phyloP scores from a whole-genome alignment of 1,140 invertebrate genomes.

The Eumaeus atala region DNA sequence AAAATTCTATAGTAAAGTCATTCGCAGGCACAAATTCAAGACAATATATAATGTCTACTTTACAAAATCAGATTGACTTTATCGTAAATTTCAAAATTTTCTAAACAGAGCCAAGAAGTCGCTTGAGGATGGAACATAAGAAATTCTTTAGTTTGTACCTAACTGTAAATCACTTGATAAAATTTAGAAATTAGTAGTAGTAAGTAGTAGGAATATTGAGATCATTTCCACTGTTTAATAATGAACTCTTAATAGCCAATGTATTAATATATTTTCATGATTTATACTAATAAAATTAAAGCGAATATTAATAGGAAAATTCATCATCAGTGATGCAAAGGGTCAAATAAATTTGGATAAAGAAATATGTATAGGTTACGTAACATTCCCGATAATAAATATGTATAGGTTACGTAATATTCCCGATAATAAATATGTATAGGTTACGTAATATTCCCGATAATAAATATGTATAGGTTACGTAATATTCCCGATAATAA shows the following conservation, averaged over 20 bases:
- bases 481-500: too few relatives aligned
- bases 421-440: too few relatives aligned
- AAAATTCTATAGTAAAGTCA: conserved; percentile 11
- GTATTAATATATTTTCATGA: too few relatives aligned
- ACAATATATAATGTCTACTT: neutral
- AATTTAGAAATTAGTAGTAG: conserved; percentile 27
- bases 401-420: too few relatives aligned
- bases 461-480: too few relatives aligned
- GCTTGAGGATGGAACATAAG: neutral
- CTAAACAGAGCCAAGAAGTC: neutral
- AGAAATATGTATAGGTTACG: too few relatives aligned
- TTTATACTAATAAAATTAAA: too few relatives aligned
- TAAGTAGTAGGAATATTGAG: conserved; percentile 26
- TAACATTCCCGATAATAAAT: too few relatives aligned
- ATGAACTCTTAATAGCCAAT: neutral
- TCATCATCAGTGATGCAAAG: too few relatives aligned
- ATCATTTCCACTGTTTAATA: conserved; percentile 24
- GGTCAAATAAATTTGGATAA: too few relatives aligned
- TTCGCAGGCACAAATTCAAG: conserved; percentile 14
- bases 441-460: too few relatives aligned
- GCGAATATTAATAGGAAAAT: too few relatives aligned
- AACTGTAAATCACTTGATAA: neutral
- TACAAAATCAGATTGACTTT: neutral
- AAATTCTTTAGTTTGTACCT: neutral
- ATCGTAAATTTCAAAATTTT: neutral